phyloP scores from a whole-genome alignment of 2,113 vertebrate genomes.

The Otolemur garnettii region DNA sequence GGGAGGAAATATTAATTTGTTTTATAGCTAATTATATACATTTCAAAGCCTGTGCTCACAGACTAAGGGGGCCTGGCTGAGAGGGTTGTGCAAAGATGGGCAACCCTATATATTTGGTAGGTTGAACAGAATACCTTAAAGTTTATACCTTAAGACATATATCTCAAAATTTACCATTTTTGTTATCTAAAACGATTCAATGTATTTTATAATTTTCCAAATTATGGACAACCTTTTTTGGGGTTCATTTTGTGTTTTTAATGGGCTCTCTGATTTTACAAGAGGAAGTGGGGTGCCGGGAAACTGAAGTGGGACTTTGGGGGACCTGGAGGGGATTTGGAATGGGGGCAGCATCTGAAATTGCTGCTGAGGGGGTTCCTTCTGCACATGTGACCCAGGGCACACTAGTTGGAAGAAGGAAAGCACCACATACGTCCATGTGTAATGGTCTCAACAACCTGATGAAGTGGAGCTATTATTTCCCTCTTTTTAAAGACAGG shows the following conservation, averaged over 20 bases:
- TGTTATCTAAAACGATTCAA: background rate
- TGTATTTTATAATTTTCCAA: background rate
- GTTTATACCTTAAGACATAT: background rate
- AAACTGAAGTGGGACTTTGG: background rate
- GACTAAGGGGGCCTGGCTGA: background rate
- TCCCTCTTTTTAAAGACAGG: background rate
- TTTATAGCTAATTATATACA: background rate
- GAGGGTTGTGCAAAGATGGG: background rate
- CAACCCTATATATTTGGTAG: background rate
- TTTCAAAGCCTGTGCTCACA: background rate
- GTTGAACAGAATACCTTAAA: background rate
- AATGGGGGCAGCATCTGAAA: background rate
- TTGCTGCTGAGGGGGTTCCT: background rate
- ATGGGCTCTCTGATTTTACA: background rate
- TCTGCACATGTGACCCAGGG: background rate
- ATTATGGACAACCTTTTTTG: background rate
- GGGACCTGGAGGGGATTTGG: background rate
- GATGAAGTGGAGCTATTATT: background rate
- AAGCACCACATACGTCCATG: background rate
- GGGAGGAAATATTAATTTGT: conserved; percentile 12
- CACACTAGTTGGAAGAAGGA: background rate
- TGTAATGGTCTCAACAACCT: too few species aligned
- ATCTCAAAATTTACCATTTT: background rate
- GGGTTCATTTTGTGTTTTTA: background rate
- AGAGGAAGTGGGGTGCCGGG: background rate